Evolutionary conservation across 2,113 vertebrate genomes (phyloP).

Genomic region (Symphodus melops): DNA sequence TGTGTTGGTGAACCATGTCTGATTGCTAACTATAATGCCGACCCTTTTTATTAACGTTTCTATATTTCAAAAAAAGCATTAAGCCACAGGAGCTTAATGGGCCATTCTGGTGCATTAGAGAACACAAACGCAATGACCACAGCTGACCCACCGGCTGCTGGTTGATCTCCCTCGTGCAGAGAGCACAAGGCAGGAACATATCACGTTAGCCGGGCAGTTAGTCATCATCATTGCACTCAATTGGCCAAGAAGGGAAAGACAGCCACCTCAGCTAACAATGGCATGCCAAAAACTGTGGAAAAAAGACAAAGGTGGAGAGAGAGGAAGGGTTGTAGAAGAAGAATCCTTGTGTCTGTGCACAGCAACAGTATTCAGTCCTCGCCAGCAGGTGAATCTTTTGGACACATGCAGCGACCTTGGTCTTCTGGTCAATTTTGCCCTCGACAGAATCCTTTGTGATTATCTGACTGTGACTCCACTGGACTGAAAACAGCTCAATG

Average conservation of each 20-base stretch:
- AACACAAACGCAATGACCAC: slow-evolving; percentile 65
- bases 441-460: slow-evolving; percentile 62
- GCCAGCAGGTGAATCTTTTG: slow-evolving; percentile 27
- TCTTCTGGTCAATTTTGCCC: slow-evolving; percentile 66
- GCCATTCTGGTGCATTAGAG: slow-evolving; percentile 62
- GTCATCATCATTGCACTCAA: slow-evolving; percentile 64
- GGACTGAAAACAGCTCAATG: slow-evolving; percentile 72
- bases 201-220: slow-evolving; percentile 56
- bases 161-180: slow-evolving; percentile 17
- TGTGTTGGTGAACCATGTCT: slow-evolving; percentile 49
- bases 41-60: slow-evolving; percentile 59
- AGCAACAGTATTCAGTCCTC: neutral
- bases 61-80: slow-evolving; percentile 56
- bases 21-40: slow-evolving; percentile 52
- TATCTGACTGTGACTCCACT: slow-evolving; percentile 59
- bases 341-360: neutral
- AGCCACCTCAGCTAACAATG: slow-evolving; percentile 46
- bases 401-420: slow-evolving; percentile 69
- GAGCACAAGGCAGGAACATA: slow-evolving; percentile 38
- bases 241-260: slow-evolving; percentile 29
- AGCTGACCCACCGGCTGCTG: slow-evolving; percentile 50
- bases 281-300: slow-evolving; percentile 28
- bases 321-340: neutral
- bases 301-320: neutral
- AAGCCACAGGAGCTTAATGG: slow-evolving; percentile 60